Conservation (phyloP, 2,113 vertebrate species). For the Hoplias malabaricus region DNA sequence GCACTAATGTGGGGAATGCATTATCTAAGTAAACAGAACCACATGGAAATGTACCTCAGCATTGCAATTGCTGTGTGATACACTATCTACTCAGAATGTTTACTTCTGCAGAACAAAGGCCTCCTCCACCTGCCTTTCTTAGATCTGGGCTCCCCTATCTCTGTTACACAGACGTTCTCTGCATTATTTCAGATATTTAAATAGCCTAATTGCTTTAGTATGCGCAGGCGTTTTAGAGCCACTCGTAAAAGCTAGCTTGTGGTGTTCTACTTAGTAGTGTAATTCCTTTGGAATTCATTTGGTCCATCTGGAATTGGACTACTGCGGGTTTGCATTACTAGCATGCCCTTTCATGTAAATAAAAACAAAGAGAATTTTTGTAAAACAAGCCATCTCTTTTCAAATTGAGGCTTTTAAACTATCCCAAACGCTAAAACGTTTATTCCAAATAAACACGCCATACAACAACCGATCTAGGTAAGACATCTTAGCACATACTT, state of each 20-base stretch:
- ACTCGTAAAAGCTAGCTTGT: constrained; percentile 56
- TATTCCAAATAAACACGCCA: neutral
- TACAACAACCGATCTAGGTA: too few species aligned
- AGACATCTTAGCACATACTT: neutral
- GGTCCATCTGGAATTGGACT: constrained; percentile 54
- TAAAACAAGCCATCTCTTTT: constrained; percentile 3
- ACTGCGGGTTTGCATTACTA: constrained; percentile 45
- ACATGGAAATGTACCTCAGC: neutral
- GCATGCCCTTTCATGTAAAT: constrained; percentile 24
- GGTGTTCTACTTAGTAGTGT: constrained; percentile 55
- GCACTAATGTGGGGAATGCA: neutral
- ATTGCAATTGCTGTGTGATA: neutral
- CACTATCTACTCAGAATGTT: constrained; percentile 10
- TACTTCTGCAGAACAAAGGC: constrained; percentile 23
- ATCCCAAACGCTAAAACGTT: constrained; percentile 4
- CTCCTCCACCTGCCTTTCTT: constrained; percentile 48
- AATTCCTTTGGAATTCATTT: constrained; percentile 55
- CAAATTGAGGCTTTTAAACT: neutral
- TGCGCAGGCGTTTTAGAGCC: constrained; percentile 51
- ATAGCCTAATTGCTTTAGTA: constrained; percentile 66
- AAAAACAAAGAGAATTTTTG: constrained; percentile 6
- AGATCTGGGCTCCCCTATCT: constrained; percentile 35
- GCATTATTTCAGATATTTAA: constrained; percentile 67
- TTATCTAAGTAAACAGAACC: neutral
- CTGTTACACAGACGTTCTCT: constrained; percentile 31